Conservation (phyloP, 2,113 vertebrate genomes). For the Oreochromis niloticus region DNA sequence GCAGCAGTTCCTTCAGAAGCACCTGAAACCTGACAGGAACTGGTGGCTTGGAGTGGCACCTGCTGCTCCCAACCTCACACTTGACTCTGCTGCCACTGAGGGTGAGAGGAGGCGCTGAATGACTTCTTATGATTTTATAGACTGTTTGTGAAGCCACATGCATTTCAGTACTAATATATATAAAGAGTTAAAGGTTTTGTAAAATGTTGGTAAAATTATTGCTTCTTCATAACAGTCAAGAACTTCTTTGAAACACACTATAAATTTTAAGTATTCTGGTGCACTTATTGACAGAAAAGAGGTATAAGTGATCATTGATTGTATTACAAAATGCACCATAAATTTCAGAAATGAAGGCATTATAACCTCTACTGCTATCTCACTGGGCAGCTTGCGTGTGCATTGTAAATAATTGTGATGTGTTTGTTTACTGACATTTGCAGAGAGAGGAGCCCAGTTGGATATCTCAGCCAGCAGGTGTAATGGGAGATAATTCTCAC, state of each 20-base stretch:
- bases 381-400: background rate
- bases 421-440: slow-evolving; percentile 3
- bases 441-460: background rate
- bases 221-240: background rate
- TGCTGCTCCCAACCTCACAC: slow-evolving; percentile 70
- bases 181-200: background rate
- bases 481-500: background rate
- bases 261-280: background rate
- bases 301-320: background rate
- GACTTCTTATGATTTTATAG: background rate
- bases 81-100: slow-evolving; percentile 58
- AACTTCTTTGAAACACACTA: background rate
- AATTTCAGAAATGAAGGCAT: background rate
- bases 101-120: slow-evolving; percentile 40
- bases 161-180: background rate
- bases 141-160: background rate
- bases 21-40: slow-evolving; percentile 76
- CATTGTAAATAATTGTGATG: background rate
- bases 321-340: background rate
- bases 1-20: slow-evolving; percentile 82
- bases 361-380: background rate
- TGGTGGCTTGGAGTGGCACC: slow-evolving; percentile 90
- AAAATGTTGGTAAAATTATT: background rate
- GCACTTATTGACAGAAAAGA: background rate
- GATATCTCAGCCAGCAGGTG: slow-evolving; percentile 46